Evolutionary conservation across 1,140 invertebrate genomes (phyloP).

Genomic region (Platorchestia sp.): DNA sequence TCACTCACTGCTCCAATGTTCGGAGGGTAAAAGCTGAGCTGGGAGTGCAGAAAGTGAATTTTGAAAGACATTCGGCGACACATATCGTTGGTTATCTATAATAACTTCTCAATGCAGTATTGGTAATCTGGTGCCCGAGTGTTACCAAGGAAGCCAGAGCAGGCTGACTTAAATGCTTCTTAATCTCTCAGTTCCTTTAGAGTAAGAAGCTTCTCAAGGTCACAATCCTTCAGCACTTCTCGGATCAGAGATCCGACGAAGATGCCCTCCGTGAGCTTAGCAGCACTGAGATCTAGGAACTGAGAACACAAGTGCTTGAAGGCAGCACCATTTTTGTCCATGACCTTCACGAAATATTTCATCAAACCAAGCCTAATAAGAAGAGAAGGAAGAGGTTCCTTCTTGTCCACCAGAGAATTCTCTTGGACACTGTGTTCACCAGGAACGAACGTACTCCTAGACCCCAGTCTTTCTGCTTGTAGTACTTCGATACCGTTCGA

Average conservation of each 20-base stretch:
- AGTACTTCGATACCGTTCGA: slow-evolving; percentile 47
- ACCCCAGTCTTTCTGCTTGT: slow-evolving; percentile 56
- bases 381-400: slow-evolving; percentile 39
- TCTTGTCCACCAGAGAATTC: slow-evolving; percentile 57
- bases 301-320: slow-evolving; percentile 45
- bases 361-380: slow-evolving; percentile 51
- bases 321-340: slow-evolving; percentile 25
- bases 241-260: slow-evolving; percentile 62
- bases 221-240: slow-evolving; percentile 48
- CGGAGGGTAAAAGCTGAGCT: slow-evolving; percentile 25
- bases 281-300: slow-evolving; percentile 42
- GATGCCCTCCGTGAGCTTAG: slow-evolving; percentile 56
- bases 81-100: slow-evolving; percentile 44
- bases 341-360: slow-evolving; percentile 10
- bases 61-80: slow-evolving; percentile 57
- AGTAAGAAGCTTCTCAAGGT: slow-evolving; percentile 49
- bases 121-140: background rate
- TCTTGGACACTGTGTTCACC: slow-evolving; percentile 58
- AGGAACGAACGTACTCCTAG: slow-evolving; percentile 57
- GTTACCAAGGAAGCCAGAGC: background rate
- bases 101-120: slow-evolving; percentile 40
- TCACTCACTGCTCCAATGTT: slow-evolving; percentile 58
- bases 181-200: slow-evolving; percentile 54
- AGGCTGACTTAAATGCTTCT: slow-evolving; percentile 58
- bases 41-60: slow-evolving; percentile 23